Conservation (phyloP, 2,113 vertebrate species). For the Callipepla californica region DNA sequence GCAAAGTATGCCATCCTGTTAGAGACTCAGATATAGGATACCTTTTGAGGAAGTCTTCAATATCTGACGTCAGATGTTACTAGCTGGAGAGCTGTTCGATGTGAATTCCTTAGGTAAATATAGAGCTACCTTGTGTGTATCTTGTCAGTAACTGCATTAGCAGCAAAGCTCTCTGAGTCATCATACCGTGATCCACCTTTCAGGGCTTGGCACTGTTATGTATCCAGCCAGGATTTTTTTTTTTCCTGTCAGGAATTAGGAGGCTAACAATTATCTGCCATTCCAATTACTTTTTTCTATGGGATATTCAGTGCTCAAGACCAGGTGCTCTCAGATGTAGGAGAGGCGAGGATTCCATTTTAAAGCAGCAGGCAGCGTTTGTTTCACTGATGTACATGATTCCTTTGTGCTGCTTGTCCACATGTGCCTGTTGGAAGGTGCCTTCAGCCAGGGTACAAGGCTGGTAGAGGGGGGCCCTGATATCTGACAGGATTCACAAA, state of each 20-base stretch:
- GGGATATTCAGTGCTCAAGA: neutral
- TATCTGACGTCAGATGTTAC: neutral
- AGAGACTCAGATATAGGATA: neutral
- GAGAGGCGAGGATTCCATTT: neutral
- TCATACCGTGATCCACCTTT: rapidly evolving
- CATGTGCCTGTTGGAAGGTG: neutral
- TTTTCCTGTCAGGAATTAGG: neutral
- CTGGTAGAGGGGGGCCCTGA: neutral
- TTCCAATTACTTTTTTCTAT: neutral
- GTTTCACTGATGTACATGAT: rapidly evolving
- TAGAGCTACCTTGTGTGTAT: neutral
- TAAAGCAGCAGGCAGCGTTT: neutral
- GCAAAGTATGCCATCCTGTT: no score
- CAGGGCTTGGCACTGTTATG: neutral
- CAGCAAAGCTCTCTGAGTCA: neutral
- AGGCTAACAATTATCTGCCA: neutral
- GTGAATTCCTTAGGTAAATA: neutral
- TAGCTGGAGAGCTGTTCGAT: neutral
- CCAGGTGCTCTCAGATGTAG: neutral
- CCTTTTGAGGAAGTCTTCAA: neutral
- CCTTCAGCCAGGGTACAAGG: neutral
- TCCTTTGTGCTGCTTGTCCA: neutral
- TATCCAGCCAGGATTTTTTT: neutral
- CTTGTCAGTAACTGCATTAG: neutral
- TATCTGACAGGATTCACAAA: neutral